Percentiles rank a stretch among this genome's conserved stretches.
These are phyloP conservation scores for Sarcophaga subvicina DNA, from an alignment of 2,888 invertebrate species.

Conservation along the genomic window DNA sequence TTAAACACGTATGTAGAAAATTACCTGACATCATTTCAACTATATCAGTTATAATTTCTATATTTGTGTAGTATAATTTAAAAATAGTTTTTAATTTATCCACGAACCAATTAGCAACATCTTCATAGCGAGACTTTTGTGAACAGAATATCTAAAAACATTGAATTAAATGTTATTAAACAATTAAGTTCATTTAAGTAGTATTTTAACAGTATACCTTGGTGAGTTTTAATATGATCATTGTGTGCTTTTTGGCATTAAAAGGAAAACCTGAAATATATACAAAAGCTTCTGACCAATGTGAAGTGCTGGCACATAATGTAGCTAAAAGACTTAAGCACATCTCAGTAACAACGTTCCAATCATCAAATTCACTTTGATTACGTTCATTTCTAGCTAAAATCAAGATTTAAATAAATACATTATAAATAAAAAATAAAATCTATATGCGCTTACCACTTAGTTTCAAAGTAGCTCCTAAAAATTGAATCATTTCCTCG, in stretches of 20 bases:
- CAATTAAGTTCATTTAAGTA: not conserved
- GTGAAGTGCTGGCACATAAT: slow-evolving; percentile 74
- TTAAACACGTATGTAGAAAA: not conserved
- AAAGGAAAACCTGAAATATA: slow-evolving; percentile 68
- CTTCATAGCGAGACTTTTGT: slow-evolving; percentile 68
- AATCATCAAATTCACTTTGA: slow-evolving; percentile 68
- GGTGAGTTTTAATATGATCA: slow-evolving; percentile 72
- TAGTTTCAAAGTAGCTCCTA: slow-evolving; percentile 71
- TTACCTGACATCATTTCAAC: slow-evolving; percentile 77
- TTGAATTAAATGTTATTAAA: not conserved
- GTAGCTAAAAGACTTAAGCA: slow-evolving; percentile 74
- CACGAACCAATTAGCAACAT: slow-evolving; percentile 75
- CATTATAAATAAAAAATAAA: not conserved
- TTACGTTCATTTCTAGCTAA: slow-evolving; percentile 50
- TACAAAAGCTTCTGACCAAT: slow-evolving; percentile 74
- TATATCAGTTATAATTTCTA: slow-evolving; percentile 73
- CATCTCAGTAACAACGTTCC: slow-evolving; percentile 61
- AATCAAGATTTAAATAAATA: not conserved
- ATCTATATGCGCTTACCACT: slow-evolving; percentile 72
- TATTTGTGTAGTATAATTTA: slow-evolving; percentile 73
- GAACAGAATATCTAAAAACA: slow-evolving; percentile 75
- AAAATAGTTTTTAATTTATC: slow-evolving; percentile 75
- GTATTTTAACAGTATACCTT: slow-evolving; percentile 70
- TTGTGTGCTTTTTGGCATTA: slow-evolving; percentile 68
- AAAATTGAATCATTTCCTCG: slow-evolving; percentile 76